phyloP scores from a whole-genome alignment of 1,140 invertebrate genomes.

The Asbolus verrucosus region DNA sequence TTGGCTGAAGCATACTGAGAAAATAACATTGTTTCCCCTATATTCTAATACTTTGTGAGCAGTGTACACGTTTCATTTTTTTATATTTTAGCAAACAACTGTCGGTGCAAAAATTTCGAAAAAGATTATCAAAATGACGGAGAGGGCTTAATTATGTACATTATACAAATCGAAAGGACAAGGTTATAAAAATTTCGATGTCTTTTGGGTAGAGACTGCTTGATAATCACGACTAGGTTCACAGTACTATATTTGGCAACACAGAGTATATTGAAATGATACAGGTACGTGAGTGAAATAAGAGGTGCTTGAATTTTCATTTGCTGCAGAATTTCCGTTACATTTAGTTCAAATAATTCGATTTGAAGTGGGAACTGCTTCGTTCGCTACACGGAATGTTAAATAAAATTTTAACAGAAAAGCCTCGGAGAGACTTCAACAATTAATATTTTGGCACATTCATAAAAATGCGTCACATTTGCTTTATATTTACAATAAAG shows the following conservation, averaged over 20 bases:
- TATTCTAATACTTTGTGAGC: slow-evolving; percentile 48
- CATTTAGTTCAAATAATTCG: background rate
- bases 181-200: slow-evolving; percentile 40
- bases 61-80: slow-evolving; percentile 33
- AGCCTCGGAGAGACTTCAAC: too few species aligned
- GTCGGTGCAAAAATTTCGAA: slow-evolving; percentile 30
- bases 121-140: slow-evolving; percentile 9
- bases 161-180: background rate
- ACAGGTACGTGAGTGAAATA: slow-evolving; percentile 24
- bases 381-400: background rate
- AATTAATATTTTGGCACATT: slow-evolving; percentile 21
- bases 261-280: slow-evolving; percentile 9
- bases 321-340: too few species aligned
- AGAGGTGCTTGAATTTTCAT: too few species aligned
- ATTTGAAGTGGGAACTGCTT: background rate
- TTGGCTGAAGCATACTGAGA: slow-evolving; percentile 44
- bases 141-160: slow-evolving; percentile 1
- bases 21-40: slow-evolving; percentile 49
- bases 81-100: background rate
- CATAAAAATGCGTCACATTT: slow-evolving; percentile 38
- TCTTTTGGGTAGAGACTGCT: slow-evolving; percentile 5
- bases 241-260: slow-evolving; percentile 31
- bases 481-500: slow-evolving; percentile 25
- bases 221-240: background rate
- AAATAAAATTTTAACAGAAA: slow-evolving; percentile 5